Base-by-base conservation (phyloP, 1,140 invertebrate species). In the Leptonema lineaticorne region DNA sequence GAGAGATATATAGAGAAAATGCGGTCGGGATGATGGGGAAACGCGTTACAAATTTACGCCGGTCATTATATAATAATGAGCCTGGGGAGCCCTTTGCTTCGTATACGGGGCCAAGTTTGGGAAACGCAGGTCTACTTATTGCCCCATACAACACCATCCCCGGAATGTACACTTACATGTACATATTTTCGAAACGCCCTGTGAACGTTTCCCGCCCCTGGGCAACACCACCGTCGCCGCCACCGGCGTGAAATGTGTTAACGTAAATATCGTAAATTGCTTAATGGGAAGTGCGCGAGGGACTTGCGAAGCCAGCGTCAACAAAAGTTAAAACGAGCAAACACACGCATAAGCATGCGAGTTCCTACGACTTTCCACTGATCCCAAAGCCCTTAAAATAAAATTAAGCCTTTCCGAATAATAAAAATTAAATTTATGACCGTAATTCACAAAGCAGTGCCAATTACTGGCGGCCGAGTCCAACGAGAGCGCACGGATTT, bases 261-360 rank as follows among this genome's bases (percentile, higher is more conserved):
- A 64, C 50, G 62, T 64, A 64, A 64, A 64, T 64, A 64, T 64
- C 62, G 33, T 64, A 64, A 64, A 64, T 64, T 64, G 62, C 62
- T 64, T 64, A 64, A 64, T 64, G 62, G 62, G 62, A 50, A 16
- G 62, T 46, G 46, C 37, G 18, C 62, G 59, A 26, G 24, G 29
- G n/a, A 16, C 28, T 37, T 53, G 62, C 62, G 62, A 46, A 64
- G 45, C 62, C 45, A 50, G 62, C 62, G 62, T 64, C 62, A 64
- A 64, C 62, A 64, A 64, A 64, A 64, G 62, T 64, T 64, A 64
- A 64, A 64, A 50, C 41, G 62, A 50, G 45, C 41, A 64, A 64
- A 64, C 62, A 64, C 24, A 63, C 20, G 22, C 37, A 41, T 16
- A 41, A 3, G 16, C 37, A 41, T 16, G 1, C 37, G 16, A 9